Evolutionary conservation across 2,797 vertebrate species (phyloP).

Genomic region (Rhincodon typus): DNA sequence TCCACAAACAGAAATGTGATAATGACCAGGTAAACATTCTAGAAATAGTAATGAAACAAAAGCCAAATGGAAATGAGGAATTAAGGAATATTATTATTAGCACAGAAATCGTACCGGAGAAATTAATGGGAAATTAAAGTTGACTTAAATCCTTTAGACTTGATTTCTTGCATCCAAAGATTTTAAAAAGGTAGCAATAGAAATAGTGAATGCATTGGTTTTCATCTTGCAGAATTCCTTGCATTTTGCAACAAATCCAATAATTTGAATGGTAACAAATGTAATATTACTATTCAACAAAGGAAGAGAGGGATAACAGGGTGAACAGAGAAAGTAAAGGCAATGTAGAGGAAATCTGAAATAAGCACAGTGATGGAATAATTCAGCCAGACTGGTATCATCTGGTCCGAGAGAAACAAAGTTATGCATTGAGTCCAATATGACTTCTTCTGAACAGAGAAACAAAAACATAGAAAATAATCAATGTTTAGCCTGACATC

Average conservation of each 20-base stretch:
- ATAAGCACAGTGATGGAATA: too few species aligned
- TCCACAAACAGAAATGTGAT: not conserved
- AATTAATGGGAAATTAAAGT: not conserved
- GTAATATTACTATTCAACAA: not conserved
- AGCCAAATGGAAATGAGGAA: too few species aligned
- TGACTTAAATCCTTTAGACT: not conserved
- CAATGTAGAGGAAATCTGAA: too few species aligned
- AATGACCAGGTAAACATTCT: not conserved
- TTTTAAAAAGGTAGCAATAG: not conserved
- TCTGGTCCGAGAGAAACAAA: too few species aligned
- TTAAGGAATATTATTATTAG: not conserved
- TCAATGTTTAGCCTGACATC: not conserved
- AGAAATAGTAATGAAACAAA: not conserved
- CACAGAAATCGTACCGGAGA: not conserved
- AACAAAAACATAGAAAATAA: not conserved
- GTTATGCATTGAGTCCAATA: too few species aligned
- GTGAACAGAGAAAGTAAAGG: too few species aligned
- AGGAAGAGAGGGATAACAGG: not conserved
- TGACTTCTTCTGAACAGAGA: too few species aligned
- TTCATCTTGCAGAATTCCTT: not conserved
- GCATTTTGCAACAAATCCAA: not conserved
- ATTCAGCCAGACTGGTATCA: too few species aligned
- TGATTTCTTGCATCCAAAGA: not conserved
- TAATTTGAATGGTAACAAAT: not conserved
- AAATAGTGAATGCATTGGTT: not conserved